Percentiles rank a stretch among this genome's conserved stretches.
phyloP scores from a whole-genome alignment of 2,113 vertebrate species.

The Boleophthalmus pectinirostris region DNA sequence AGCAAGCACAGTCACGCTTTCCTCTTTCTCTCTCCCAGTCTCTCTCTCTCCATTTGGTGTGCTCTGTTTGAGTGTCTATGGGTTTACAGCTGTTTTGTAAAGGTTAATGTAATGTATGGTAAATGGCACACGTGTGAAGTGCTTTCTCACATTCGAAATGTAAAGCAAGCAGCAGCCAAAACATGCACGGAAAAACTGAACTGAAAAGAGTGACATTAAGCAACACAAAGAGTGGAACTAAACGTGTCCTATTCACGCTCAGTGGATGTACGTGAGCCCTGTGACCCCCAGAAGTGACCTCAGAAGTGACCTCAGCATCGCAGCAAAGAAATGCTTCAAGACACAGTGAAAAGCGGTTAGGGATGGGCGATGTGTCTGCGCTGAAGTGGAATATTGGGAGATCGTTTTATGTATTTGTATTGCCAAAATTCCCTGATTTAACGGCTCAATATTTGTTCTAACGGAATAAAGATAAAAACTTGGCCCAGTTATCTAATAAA shows the following conservation, averaged over 20 bases:
- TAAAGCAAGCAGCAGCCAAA: constrained; percentile 18
- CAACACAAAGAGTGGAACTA: neutral
- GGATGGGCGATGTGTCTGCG: neutral
- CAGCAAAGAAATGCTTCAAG: neutral
- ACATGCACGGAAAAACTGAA: neutral
- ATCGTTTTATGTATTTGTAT: no score
- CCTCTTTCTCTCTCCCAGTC: constrained; percentile 66
- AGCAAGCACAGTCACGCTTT: constrained; percentile 74
- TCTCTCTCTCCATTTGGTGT: constrained; percentile 46
- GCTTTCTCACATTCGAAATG: constrained; percentile 19
- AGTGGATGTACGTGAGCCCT: neutral
- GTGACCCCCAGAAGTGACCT: neutral
- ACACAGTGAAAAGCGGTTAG: neutral
- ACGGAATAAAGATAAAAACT: no score
- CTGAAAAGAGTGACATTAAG: neutral
- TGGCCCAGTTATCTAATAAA: no score
- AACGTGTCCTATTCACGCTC: neutral
- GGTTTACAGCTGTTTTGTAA: constrained; percentile 28
- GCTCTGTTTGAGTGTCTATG: constrained; percentile 48
- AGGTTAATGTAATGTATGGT: constrained; percentile 20
- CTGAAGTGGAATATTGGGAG: no score
- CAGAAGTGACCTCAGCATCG: no score
- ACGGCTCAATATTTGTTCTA: no score
- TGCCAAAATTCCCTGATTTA: no score
- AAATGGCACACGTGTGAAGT: constrained; percentile 22